Conservation (phyloP, 2,113 vertebrate species). For the Puffinus mauretanicus region DNA sequence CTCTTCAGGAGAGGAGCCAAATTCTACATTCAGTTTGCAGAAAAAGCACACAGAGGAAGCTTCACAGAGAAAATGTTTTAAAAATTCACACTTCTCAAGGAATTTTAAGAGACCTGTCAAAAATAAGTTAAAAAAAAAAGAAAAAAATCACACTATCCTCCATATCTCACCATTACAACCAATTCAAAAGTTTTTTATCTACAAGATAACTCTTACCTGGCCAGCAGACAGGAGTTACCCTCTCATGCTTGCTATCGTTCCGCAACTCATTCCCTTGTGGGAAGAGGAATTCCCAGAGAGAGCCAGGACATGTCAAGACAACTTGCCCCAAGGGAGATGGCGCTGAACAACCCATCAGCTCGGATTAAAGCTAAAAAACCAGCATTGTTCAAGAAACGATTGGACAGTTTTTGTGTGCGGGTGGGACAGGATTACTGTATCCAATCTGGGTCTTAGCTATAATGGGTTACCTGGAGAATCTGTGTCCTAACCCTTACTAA, state of each 20-base stretch:
- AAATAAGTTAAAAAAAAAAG: background rate
- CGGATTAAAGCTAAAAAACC: conserved; percentile 8
- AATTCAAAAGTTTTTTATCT: background rate
- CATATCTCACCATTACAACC: background rate
- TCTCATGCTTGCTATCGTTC: background rate
- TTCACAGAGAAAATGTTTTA: background rate
- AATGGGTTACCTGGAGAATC: conserved; percentile 33
- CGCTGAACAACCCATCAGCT: background rate
- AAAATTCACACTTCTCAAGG: background rate
- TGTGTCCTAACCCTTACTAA: background rate
- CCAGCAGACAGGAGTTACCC: rapidly evolving
- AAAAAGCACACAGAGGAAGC: background rate
- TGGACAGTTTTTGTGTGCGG: conserved; percentile 33
- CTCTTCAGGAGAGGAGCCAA: background rate
- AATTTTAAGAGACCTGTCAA: background rate
- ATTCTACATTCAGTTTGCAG: background rate
- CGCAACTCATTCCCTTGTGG: background rate
- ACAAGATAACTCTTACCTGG: background rate
- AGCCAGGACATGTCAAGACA: background rate
- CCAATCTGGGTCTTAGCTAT: conserved; percentile 11
- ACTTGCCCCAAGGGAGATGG: background rate
- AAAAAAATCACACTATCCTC: background rate
- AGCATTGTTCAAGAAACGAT: background rate
- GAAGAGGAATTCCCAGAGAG: background rate
- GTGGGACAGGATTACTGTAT: conserved; percentile 45